Evolutionary conservation across 2,888 invertebrate genomes (phyloP).

Genomic region (Trimorus sp.): DNA sequence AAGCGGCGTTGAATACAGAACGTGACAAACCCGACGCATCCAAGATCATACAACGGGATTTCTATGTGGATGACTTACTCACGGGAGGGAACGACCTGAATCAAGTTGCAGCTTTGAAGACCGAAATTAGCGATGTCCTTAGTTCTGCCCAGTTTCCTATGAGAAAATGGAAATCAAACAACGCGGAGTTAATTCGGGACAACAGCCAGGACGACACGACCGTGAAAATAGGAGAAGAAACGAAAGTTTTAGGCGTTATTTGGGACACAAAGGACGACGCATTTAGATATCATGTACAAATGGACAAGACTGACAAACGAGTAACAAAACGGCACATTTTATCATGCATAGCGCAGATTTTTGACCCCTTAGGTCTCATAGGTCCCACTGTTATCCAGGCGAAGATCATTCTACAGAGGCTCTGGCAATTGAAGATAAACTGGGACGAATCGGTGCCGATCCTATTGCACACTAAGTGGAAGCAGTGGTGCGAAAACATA

Average conservation of each 20-base stretch:
- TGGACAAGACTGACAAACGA: not conserved
- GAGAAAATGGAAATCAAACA: conserved; percentile 24
- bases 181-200: not conserved
- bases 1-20: not conserved
- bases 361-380: conserved; percentile 8
- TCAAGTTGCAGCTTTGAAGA: not conserved
- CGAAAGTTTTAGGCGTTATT: conserved; percentile 35
- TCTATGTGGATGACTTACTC: conserved; percentile 34
- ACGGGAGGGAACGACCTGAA: conserved; percentile 12
- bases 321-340: conserved; percentile 31
- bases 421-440: conserved; percentile 20
- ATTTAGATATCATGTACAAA: conserved; percentile 24
- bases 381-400: conserved; percentile 12
- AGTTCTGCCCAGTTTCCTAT: not conserved
- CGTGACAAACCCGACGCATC: not conserved
- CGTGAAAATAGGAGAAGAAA: conserved; percentile 11
- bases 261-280: conserved; percentile 57
- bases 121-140: not conserved
- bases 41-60: not conserved
- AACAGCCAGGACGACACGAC: not conserved
- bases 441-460: conserved; percentile 30
- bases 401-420: conserved; percentile 17
- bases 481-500: not conserved
- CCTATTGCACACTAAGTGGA: not conserved
- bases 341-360: conserved; percentile 25